A percentile compares a stretch with the other conserved stretches of the same genome.
These are phyloP conservation scores for Kradibia gibbosae DNA, from an alignment of 1,140 invertebrate genomes.

Conservation along the genomic window DNA sequence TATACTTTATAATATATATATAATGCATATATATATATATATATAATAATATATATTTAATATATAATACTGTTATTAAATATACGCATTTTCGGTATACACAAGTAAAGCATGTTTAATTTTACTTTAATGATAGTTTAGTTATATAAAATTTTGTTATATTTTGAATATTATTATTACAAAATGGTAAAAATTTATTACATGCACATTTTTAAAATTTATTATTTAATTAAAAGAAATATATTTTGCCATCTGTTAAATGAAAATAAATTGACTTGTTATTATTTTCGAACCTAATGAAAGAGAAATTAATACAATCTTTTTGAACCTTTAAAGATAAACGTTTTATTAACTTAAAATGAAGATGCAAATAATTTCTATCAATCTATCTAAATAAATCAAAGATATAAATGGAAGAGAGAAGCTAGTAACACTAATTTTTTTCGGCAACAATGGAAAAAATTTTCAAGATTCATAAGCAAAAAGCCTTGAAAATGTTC, in stretches of 20 bases:
- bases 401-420: not conserved
- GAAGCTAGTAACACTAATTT: not conserved
- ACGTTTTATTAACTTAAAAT: not conserved
- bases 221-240: not conserved
- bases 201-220: not conserved
- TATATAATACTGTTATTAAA: too few species aligned
- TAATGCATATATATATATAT: too few species aligned
- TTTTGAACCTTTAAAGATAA: not conserved
- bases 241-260: not conserved
- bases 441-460: not conserved
- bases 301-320: constrained; percentile 25
- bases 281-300: constrained; percentile 31
- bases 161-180: not conserved
- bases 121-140: not conserved
- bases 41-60: too few species aligned
- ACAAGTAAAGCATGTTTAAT: too few species aligned
- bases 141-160: not conserved
- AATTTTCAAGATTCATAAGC: not conserved
- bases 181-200: not conserved
- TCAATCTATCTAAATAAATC: constrained; percentile 1
- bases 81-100: too few species aligned
- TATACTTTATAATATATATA: too few species aligned
- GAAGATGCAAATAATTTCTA: not conserved
- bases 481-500: not conserved
- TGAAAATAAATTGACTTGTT: constrained; percentile 24